phyloP scores from a whole-genome alignment of 2,113 vertebrate species.

The Columbina picui region DNA sequence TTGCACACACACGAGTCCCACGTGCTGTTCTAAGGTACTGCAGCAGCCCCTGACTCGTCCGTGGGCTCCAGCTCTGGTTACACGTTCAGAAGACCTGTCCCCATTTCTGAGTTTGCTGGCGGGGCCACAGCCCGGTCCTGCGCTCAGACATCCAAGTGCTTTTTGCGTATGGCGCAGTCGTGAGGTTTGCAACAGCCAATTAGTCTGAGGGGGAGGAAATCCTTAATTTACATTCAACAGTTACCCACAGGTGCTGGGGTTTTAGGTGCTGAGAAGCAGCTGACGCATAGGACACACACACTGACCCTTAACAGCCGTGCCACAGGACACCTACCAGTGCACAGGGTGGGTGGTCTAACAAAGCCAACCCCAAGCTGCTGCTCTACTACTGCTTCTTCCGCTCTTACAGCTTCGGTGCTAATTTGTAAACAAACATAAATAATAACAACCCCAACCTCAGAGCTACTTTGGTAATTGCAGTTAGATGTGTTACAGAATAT shows the following conservation, averaged over 20 bases:
- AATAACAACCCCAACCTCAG: not conserved
- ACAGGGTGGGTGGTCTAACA: not conserved
- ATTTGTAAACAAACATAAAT: not conserved
- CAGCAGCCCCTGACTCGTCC: rapidly evolving
- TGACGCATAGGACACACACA: rapidly evolving
- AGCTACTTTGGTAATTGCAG: not conserved
- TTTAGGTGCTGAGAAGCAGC: not conserved
- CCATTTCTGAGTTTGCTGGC: not conserved
- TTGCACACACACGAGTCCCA: rapidly evolving
- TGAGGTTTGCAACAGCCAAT: not conserved
- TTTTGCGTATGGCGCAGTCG: rapidly evolving
- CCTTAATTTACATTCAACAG: not conserved
- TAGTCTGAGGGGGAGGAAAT: not conserved
- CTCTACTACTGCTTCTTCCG: not conserved
- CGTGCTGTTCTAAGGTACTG: not conserved
- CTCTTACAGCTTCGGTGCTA: rapidly evolving
- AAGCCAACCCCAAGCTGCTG: not conserved
- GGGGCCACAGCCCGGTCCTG: not conserved
- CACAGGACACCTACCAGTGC: not conserved
- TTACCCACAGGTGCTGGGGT: not conserved
- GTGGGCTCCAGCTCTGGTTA: not conserved
- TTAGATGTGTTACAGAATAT: rapidly evolving
- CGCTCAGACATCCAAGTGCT: not conserved
- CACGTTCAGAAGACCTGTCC: rapidly evolving
- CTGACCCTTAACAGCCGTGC: not conserved